Evolutionary conservation across 2,888 invertebrate species (phyloP), one percentile per base, ranked within the genome.

Genomic region (Pyralis farinalis): DNA sequence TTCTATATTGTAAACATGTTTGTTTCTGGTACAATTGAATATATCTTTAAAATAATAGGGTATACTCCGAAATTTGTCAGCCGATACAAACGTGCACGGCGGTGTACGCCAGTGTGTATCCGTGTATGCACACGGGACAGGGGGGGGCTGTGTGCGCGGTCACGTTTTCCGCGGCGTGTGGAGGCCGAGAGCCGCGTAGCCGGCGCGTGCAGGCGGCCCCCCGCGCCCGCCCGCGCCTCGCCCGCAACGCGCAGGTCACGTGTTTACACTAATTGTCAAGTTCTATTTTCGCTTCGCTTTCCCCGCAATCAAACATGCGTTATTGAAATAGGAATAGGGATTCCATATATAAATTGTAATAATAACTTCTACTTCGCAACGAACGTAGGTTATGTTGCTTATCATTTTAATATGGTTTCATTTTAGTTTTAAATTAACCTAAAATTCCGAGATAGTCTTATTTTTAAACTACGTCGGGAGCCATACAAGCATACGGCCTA

Each of bases 131-230:
- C 20, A 25, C 9, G 20, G 27, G 12, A 12, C 12, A 25, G 16
- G 12, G 25, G 11, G 27, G 9, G 40, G 46, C 41, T 47, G 43
- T 51, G 66, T 64, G 68, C 49, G 68, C 56, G 61, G 83, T 86
- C 86, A 87, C 87, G 87, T 87, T 86, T 78, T 46, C 60, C 71
- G 72, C 71, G 86, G 80, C 77, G 82, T 82, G 83, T 76, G 63
- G 72, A 67, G 68, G 69, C 61, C 72, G 68, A 55, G 7, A 25
- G 55, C 53, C 51, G 52, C n/a, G n/a, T n/a, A n/a, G n/a, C n/a
- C 53, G 58, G 67, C 71, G 67, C 71, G 71, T 63, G 63, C 63
- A 55, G 51, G 55, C 53, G 51, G 48, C 59, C 46, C 50, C 49
- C 46, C 53, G 46, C 47, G 53, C 51, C 33, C n/a, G n/a, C n/a